These are phyloP conservation scores for Ciconia stormi DNA, from an alignment of 2,113 vertebrate species.

Conservation along the genomic window DNA sequence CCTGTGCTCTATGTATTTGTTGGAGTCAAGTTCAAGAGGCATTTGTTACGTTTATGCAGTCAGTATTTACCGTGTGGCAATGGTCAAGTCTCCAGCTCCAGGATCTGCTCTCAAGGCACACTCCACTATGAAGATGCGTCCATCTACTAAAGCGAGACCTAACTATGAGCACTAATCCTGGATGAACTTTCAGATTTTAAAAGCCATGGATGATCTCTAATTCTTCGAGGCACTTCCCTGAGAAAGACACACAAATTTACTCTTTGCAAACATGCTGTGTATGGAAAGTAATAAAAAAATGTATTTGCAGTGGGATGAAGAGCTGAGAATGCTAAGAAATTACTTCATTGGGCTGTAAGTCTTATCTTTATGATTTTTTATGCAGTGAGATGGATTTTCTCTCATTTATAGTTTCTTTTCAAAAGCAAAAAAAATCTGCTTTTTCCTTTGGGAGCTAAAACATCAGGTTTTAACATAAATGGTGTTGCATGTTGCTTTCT, in stretches of 20 bases:
- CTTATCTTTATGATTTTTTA: not conserved
- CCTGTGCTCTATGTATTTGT: slow-evolving; percentile 91
- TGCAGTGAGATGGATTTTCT: not conserved
- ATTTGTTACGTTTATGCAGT: slow-evolving; percentile 77
- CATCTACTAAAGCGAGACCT: slow-evolving; percentile 56
- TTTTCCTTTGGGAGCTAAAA: not conserved
- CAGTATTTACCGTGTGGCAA: not conserved
- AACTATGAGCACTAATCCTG: not conserved
- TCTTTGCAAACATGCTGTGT: not conserved
- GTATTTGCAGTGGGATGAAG: not conserved
- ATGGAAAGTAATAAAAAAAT: not conserved
- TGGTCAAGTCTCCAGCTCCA: not conserved
- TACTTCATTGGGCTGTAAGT: not conserved
- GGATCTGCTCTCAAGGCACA: not conserved
- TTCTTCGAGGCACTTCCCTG: not conserved
- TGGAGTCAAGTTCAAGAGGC: slow-evolving; percentile 89
- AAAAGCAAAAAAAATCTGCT: not conserved
- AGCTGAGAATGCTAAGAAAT: not conserved
- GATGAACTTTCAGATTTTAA: not conserved
- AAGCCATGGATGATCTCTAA: not conserved
- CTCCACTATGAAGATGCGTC: slow-evolving; percentile 60
- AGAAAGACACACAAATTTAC: not conserved
- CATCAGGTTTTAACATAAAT: not conserved
- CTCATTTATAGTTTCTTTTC: not conserved
- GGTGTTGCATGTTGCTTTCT: not conserved